Evolutionary conservation across 1,140 invertebrate species (phyloP), one percentile per base, ranked within the genome.

Genomic region (Drosophila pruinosa): DNA sequence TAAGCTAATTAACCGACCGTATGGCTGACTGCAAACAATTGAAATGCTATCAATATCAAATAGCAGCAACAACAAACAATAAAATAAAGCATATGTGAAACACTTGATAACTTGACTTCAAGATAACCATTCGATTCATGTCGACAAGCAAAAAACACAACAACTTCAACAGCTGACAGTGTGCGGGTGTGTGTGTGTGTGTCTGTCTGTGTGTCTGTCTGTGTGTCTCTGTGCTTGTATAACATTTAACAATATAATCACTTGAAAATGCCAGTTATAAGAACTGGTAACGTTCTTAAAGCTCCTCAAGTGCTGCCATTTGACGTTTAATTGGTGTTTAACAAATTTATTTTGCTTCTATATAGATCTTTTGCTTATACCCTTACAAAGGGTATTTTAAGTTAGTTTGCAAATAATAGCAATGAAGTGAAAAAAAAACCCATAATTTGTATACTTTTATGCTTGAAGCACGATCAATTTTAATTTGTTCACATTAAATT

Each of bases 201-300:
- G 5, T 17, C 4, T 34, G 28, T 38, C n/a, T 8, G 19, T 24
- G 19, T 10, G 21, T 22, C 21, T 15, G 22, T 7, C 22, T 24
- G 10, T 5, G 15, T 15, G 17, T 19, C 21, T 43, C 38, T 31
- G 24, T 15, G 34, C n/a, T 56, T 47, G 38, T 53, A 56, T 56
- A 64, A 39, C 50, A 56, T 56, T 71, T 41, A 72, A 67, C 54
- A 59, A 72, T 68, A 68, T 68, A 72, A 72, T 68, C 56, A 61
- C 63, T 72, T 68, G 47, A 72, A 59, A 68, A 54, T 72, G 70
- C 56, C 70, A 72, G 54, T 36, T 67, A 67, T 58, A 48, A 64
- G 59, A 70, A 50, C 67, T 64, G 53, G 69, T 45, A 72, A 67
- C 28, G 10, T 48, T 56, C 28, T 28, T 17, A 31, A 50, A 48